Evolutionary conservation across 1,140 invertebrate genomes (phyloP), one percentile per base, ranked within the genome.

Genomic region (Samia ricini): DNA sequence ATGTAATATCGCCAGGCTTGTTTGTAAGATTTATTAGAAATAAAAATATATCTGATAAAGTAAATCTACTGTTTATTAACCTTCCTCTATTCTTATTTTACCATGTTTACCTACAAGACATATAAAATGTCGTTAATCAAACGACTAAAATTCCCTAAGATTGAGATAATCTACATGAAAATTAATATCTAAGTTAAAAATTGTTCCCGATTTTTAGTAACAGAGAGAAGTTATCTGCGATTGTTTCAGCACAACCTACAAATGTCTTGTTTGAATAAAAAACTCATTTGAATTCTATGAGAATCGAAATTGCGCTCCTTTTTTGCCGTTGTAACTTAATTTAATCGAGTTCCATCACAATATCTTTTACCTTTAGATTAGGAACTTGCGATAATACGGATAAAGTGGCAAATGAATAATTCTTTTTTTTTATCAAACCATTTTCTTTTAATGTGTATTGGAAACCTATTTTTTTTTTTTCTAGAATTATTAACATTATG

Each of bases 271-370:
- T 89, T 89, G 85, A 87, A 88, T 89, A 89, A 89, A 87, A 89
- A 83, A 76, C 81, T 88, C 85, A 87, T 89, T 89, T 89, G 83
- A 85, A 89, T 89, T 87, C 87, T 87, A 89, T 87, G 84, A 83
- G 85, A 86, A 89, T 89, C 83, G 85, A 79, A 88, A 86, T 87
- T 83, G 85, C 80, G 85, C 81, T 81, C 78, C 77, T 87, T 88
- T 87, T 85, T 82, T n/a, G 77, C 77, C 77, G 83, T 87, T 83
- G 76, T 88, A 87, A 87, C 85, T 88, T 89, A 89, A 87, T 89
- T 89, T 87, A 87, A 89, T 89, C 83, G 85, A 80, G 80, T 84
- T 77, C 76, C 77, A 85, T 88, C 84, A 85, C 74, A 76, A 79
- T 74, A 75, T 79, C 79, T 66, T 72, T 68, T 72, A 74, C 76